phyloP scores from a whole-genome alignment of 2,113 vertebrate species.

The Ranitomeya variabilis region DNA sequence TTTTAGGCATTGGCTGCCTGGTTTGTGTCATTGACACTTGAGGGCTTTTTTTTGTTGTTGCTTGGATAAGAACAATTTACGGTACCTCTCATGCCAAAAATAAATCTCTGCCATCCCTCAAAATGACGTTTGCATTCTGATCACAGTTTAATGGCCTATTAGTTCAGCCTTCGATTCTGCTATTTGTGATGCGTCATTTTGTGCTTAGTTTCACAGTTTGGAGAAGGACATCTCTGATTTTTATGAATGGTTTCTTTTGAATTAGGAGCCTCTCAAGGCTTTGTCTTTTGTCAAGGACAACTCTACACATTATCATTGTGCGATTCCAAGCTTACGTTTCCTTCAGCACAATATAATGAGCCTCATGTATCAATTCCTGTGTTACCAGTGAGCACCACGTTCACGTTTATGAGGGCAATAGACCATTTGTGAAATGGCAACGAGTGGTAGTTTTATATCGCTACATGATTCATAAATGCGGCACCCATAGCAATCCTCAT shows the following conservation, averaged over 20 bases:
- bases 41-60: too few species aligned
- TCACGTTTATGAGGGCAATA: neutral
- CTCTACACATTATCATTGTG: neutral
- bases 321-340: neutral
- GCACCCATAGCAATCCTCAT: too few species aligned
- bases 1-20: too few species aligned
- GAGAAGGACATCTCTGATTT: neutral
- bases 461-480: neutral
- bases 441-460: neutral
- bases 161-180: neutral
- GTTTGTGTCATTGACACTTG: too few species aligned
- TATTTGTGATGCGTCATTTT: too few species aligned
- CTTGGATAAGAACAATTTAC: too few species aligned
- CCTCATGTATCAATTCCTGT: neutral
- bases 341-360: neutral
- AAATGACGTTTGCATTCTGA: neutral
- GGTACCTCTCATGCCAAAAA: neutral
- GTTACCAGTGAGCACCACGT: neutral
- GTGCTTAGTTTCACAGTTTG: neutral
- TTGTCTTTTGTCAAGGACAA: neutral
- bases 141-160: neutral
- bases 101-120: neutral
- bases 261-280: neutral
- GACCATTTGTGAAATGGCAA: neutral
- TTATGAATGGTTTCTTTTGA: neutral